These are phyloP conservation scores for Cyaniris semiargus DNA, from an alignment of 2,888 invertebrate genomes.

Conservation along the genomic window DNA sequence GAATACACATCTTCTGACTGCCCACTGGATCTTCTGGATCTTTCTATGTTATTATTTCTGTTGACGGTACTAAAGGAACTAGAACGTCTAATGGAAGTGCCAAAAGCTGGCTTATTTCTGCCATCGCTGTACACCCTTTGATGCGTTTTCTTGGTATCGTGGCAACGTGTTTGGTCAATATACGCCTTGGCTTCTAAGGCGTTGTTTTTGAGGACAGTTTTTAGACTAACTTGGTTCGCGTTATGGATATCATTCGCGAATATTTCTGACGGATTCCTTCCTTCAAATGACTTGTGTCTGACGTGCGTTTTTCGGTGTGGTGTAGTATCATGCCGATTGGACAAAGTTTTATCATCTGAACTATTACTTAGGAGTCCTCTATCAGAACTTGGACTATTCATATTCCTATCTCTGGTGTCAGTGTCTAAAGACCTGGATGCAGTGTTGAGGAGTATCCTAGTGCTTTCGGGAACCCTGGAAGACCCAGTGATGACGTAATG, in stretches of 20 bases:
- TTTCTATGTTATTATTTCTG: constrained; percentile 68
- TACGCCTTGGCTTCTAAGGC: constrained; percentile 61
- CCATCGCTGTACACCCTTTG: constrained; percentile 60
- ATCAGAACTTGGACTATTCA: constrained; percentile 72
- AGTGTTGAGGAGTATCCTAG: constrained; percentile 60
- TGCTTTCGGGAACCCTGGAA: constrained; percentile 59
- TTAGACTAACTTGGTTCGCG: constrained; percentile 65
- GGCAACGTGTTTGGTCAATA: constrained; percentile 72
- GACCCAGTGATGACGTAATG: constrained; percentile 75
- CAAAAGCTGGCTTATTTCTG: constrained; percentile 54
- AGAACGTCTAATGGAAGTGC: constrained; percentile 82
- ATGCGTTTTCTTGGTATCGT: constrained; percentile 58
- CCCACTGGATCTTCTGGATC: constrained; percentile 61
- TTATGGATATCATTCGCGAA: constrained; percentile 66
- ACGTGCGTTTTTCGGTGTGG: constrained; percentile 76
- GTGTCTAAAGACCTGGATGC: constrained; percentile 70
- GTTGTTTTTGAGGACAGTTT: constrained; percentile 71
- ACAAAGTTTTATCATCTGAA: constrained; percentile 73
- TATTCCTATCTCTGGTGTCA: constrained; percentile 62
- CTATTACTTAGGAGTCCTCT: constrained; percentile 63
- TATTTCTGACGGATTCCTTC: constrained; percentile 60
- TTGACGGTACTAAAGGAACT: constrained; percentile 83
- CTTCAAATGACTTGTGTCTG: constrained; percentile 78
- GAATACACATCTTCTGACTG: constrained; percentile 67
- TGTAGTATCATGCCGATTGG: constrained; percentile 66